Base-by-base conservation (phyloP, 2,888 invertebrate genomes). In the Liopterus haemorrhoidalis region DNA sequence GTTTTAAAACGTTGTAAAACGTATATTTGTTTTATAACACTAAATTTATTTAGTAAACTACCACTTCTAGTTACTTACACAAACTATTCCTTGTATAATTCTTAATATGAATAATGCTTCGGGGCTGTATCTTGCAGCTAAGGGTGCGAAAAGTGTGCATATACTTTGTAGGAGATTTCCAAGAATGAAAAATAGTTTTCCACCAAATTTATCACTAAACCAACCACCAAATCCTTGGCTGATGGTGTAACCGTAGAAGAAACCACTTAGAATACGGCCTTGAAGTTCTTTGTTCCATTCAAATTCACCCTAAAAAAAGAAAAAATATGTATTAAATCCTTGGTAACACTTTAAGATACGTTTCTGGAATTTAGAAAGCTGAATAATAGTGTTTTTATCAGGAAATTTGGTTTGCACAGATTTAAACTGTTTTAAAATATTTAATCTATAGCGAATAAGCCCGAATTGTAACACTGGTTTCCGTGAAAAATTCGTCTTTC, bases 251-350 rank as follows among this genome's bases (percentile, higher is more conserved):
- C 72, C 72, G 50, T 74, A 78, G 63, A 73, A 78, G 57, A 75
- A 74, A 3, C 72, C 67, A 4, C 73, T 71, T 2, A 77, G 62
- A 33, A 79, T 61, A 1, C 62, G 55, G 14, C 78, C 72, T 55
- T 75, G 71, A 11, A 67, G 62, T 4, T 63, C 58, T 42, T 75
- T 73, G 21, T 66, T 64, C 78, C 79, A 78, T 0, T 64, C 60
- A 46, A 78, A 70, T 47, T 72, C 71, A 3, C 70, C 71, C 54
- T 55, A 39, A 15, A 51, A 24, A 21, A 30, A 15, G 1, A n/a
- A n/a, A n/a, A n/a, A n/a, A n/a, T n/a, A n/a, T n/a, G n/a, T n/a
- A n/a, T n/a, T n/a, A n/a, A n/a, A n/a, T n/a, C n/a, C n/a, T n/a
- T n/a, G n/a, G n/a, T n/a, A n/a, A n/a, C n/a, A n/a, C n/a, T n/a